Evolutionary conservation across 2,797 vertebrate genomes (phyloP), one percentile per base, ranked within the genome.

Genomic region (Glossophaga mutica): DNA sequence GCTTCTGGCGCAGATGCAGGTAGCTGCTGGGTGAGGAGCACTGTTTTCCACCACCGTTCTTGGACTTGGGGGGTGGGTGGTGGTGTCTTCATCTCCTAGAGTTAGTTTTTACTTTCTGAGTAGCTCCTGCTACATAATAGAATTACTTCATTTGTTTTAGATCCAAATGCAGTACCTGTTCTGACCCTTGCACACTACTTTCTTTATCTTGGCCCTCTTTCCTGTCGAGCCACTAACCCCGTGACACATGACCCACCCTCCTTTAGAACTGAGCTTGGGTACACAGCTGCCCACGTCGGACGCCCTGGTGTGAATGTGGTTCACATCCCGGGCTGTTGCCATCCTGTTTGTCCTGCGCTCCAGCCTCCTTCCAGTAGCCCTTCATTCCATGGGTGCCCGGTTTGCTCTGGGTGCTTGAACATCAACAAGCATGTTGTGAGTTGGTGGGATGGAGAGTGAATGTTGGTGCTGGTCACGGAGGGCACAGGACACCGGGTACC

Each of bases 61-160:
- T 90, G 50, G 44, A 71, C 32, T 52, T 24, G 55, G 67, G 37
- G 37, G 14, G 19, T 4, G 37, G 1, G 5, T 29, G 32, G 59
- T 32, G 59, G 32, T 65, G 32, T 44, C 32, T 85, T 82, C 87
- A 14, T 92, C 44, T 95, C 62, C 42, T 79, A 89, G 34, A 89
- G 71, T 44, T 21, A 22, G 22, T 37, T 79, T 90, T 91, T 55
- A 26, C 34, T 48, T 59, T 88, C 10, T 46, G 37, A 93, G 16
- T 67, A 52, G 19, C 18, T 67, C 14, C 26, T 55, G 21, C 79
- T 12, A 71, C 48, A 9, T 59, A 55, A 6, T 59, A 76, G 34
- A 73, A 52, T 70, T 8, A 11, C 19, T 57, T 19, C 10, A 4
- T 90, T 44, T 90, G 24, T 79, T 62, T 85, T 73, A 78, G n/a